Evolutionary conservation across 2,113 vertebrate genomes (phyloP), one percentile per base, ranked within the genome.

Genomic region (Athene cunicularia): DNA sequence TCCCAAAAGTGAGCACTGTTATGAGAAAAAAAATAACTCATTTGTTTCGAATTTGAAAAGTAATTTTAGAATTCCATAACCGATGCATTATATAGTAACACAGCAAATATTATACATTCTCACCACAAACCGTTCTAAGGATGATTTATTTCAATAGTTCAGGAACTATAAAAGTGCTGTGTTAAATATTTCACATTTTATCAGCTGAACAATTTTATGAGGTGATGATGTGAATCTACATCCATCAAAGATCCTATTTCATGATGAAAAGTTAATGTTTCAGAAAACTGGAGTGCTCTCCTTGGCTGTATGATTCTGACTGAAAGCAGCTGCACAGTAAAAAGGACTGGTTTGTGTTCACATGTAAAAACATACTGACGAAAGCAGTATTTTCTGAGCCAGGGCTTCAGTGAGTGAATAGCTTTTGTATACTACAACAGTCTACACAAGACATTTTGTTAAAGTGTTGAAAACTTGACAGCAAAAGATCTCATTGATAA

Each of bases 121-220:
- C 33, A 95, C 47, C n/a, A 88, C 37, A 87, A 47, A 52, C 4
- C 8, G 3, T 80, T 95, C 77, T 81, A 92, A 97, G 67, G 32
- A 88, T 89, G 47, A 96, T 71, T 91, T 83, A 87, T 83, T 93
- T 92, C 91, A 81, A 60, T 47, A 91, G 67, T 67, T 88, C 68
- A 84, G 43, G 75, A 90, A 81, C 87, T 91, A 58, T 30, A n/a
- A 20, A 89, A 88, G 39, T 56, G 47, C 56, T 55, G 83, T 27
- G 27, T 67, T 86, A 92, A 93, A 77, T 55, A 80, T 81, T 91
- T 94, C 80, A 60, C 45, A 67, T 94, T 83, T 95, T 85, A 72
- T 70, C 80, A 85, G 24, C 63, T 37, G 91, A 82, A 81, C 30
- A 59, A 56, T 88, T 64, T 47, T 94, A 85, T 86, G 85, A 94